Conservation (phyloP, 2,113 vertebrate species). For the Amphiprion percula region DNA sequence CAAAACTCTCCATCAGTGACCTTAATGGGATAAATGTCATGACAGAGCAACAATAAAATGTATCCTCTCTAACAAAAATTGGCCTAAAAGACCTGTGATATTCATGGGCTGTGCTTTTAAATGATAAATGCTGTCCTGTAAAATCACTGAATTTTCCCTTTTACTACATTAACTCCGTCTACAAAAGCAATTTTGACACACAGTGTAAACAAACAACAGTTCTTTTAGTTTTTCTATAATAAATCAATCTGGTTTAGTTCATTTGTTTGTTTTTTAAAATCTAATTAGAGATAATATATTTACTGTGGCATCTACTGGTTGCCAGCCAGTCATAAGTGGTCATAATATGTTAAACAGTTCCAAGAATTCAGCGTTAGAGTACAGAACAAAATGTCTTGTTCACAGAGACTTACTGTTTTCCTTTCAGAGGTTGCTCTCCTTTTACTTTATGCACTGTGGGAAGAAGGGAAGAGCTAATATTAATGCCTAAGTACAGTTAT, state of each 20-base stretch:
- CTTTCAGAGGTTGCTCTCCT: not conserved
- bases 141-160: not conserved
- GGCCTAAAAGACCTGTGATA: not conserved
- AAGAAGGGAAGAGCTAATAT: no score
- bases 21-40: conserved; percentile 8
- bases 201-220: not conserved
- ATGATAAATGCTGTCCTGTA: not conserved
- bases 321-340: not conserved
- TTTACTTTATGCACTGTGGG: not conserved
- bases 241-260: not conserved
- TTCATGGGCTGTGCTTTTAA: not conserved
- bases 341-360: not conserved
- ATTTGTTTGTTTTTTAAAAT: not conserved
- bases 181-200: not conserved
- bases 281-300: conserved; percentile 15
- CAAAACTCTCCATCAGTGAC: conserved; percentile 17
- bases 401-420: not conserved
- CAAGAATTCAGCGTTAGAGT: not conserved
- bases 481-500: not conserved
- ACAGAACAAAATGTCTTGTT: not conserved
- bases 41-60: not conserved
- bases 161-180: not conserved
- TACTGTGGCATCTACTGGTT: not conserved
- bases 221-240: not conserved
- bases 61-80: not conserved